Percentiles rank a stretch among this genome's conserved stretches.
Evolutionary conservation across 2,113 vertebrate genomes (phyloP).

Genomic region (Empidonax alnorum): DNA sequence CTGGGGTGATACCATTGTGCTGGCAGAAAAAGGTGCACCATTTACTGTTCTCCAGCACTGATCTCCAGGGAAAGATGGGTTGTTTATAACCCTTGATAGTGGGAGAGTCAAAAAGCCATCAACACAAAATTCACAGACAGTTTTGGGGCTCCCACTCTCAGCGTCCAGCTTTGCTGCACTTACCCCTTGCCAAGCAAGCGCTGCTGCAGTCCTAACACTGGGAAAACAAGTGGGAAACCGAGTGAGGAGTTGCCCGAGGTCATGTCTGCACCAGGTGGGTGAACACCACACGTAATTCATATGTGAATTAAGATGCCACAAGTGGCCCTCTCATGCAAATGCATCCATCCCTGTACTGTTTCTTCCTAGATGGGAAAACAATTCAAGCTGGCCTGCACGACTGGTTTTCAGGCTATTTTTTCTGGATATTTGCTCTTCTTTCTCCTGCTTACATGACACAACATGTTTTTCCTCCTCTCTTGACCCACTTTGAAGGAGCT

Average conservation of each 20-base stretch:
- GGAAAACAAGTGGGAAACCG: background rate
- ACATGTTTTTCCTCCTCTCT: background rate
- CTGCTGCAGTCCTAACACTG: background rate
- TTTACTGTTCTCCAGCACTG: background rate
- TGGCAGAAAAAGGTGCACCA: background rate
- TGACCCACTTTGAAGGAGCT: background rate
- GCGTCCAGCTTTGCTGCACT: background rate
- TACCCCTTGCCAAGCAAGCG: background rate
- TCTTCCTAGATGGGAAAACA: background rate
- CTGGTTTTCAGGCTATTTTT: background rate
- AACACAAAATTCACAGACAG: background rate
- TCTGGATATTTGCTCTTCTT: background rate
- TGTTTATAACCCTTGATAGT: background rate
- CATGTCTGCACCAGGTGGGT: background rate
- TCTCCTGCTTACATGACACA: rapidly evolving
- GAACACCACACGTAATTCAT: rapidly evolving
- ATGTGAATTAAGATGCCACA: rapidly evolving
- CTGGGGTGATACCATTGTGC: background rate
- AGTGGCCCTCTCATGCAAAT: background rate
- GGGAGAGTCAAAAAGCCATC: background rate
- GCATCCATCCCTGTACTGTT: background rate
- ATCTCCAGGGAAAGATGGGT: background rate
- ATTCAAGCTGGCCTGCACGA: background rate
- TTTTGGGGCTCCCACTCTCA: background rate
- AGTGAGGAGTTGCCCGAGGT: background rate